Evolutionary conservation across 2,888 invertebrate genomes (phyloP).

Genomic region (Belgica antarctica): DNA sequence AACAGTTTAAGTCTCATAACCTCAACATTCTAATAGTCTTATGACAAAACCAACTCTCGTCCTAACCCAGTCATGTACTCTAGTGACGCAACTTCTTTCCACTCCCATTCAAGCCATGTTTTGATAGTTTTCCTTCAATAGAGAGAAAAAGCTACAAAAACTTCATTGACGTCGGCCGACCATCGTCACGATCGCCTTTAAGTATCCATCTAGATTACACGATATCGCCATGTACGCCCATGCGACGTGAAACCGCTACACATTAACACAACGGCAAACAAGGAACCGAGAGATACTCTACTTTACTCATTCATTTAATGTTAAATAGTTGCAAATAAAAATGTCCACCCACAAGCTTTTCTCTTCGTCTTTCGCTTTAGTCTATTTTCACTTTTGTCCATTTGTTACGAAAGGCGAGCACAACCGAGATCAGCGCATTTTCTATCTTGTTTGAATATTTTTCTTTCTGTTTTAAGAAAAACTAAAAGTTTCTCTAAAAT

Average conservation of each 20-base stretch:
- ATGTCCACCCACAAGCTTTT: conserved; percentile 40
- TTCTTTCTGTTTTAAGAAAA: conserved; percentile 11
- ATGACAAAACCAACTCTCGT: no score
- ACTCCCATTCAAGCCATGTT: conserved; percentile 27
- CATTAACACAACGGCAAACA: conserved; percentile 12
- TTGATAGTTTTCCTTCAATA: conserved; percentile 31
- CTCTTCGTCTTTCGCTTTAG: conserved; percentile 15
- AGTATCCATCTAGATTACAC: not conserved
- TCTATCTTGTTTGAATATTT: conserved; percentile 16
- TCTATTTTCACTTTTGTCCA: conserved; percentile 42
- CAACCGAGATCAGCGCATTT: conserved; percentile 18
- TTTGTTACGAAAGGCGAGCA: conserved; percentile 33
- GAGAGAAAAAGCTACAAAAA: not conserved
- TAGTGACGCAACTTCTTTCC: no score
- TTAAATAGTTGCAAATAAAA: conserved; percentile 44
- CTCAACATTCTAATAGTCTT: no score
- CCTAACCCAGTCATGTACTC: no score
- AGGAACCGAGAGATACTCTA: conserved; percentile 33
- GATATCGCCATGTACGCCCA: conserved; percentile 40
- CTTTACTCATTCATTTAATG: conserved; percentile 38
- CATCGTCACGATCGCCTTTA: no score
- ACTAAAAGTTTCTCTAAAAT: conserved; percentile 27
- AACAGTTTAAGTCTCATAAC: no score
- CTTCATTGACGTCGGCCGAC: not conserved
- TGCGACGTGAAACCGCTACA: conserved; percentile 22